These are phyloP conservation scores for Apomyelois bistriatella DNA, from an alignment of 2,888 invertebrate genomes.

Conservation along the genomic window DNA sequence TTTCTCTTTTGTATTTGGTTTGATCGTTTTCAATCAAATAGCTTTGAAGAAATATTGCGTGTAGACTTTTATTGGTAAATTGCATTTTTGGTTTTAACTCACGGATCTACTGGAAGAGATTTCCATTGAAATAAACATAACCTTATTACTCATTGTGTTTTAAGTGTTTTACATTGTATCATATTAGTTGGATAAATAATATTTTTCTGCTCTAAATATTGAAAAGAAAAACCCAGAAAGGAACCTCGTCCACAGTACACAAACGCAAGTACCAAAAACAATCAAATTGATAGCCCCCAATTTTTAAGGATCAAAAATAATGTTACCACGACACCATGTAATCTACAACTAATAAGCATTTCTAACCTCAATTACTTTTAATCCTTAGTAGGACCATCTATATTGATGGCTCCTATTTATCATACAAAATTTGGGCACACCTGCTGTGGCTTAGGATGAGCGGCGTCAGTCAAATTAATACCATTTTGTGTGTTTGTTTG, in stretches of 20 bases:
- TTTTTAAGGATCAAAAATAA: not conserved
- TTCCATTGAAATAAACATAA: too few species aligned
- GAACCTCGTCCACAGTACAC: too few species aligned
- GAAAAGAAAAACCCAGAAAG: too few species aligned
- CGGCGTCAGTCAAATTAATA: constrained; percentile 65
- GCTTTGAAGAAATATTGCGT: not conserved
- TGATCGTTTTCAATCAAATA: constrained; percentile 10
- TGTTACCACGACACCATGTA: constrained; percentile 22
- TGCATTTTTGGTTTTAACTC: too few species aligned
- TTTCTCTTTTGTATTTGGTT: constrained; percentile 5
- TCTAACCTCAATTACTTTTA: constrained; percentile 55
- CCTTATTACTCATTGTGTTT: too few species aligned
- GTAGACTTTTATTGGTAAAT: not conserved
- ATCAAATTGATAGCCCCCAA: not conserved
- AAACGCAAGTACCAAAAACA: too few species aligned
- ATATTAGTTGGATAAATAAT: too few species aligned
- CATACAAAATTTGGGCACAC: constrained; percentile 71
- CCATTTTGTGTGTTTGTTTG: constrained; percentile 21
- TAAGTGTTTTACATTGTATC: too few species aligned
- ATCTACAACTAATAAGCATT: constrained; percentile 31
- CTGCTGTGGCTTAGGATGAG: constrained; percentile 65
- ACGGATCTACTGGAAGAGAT: too few species aligned
- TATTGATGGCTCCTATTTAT: constrained; percentile 73
- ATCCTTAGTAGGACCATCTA: constrained; percentile 39
- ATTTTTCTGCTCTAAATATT: too few species aligned